A percentile compares a stretch with the other conserved stretches of the same genome.
phyloP scores from a whole-genome alignment of 2,888 invertebrate genomes.

The Xestia ashworthii region DNA sequence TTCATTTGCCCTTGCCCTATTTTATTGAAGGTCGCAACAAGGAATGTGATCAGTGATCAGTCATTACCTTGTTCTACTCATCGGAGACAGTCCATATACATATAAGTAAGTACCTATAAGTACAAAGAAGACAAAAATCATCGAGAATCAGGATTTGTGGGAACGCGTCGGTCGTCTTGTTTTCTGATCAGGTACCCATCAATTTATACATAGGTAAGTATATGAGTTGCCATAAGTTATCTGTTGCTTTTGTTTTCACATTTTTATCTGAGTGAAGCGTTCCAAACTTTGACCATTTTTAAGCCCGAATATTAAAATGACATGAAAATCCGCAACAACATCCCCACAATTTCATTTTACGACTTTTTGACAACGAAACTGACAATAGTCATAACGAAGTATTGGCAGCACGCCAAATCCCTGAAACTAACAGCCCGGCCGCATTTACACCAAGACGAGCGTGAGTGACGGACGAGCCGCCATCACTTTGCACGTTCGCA shows the following conservation, averaged over 20 bases:
- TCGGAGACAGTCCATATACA: not conserved
- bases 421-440: conserved; percentile 54
- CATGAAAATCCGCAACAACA: conserved; percentile 31
- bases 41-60: not conserved
- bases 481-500: conserved; percentile 24
- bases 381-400: conserved; percentile 58
- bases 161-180: too few relatives aligned
- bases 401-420: conserved; percentile 58
- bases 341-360: conserved; percentile 16
- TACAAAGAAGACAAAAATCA: not conserved
- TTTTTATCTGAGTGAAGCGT: not conserved
- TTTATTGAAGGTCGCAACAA: not conserved
- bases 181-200: not conserved
- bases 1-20: not conserved
- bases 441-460: conserved; percentile 49
- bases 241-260: not conserved
- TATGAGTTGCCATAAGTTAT: not conserved
- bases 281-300: not conserved
- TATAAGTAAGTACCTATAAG: too few relatives aligned
- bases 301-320: conserved; percentile 17
- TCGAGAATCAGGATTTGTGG: not conserved
- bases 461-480: conserved; percentile 33
- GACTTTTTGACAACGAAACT: conserved; percentile 46
- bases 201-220: not conserved
- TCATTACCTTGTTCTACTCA: not conserved